Evolutionary conservation across 2,797 vertebrate genomes (phyloP).

Genomic region (Anguilla obscura): DNA sequence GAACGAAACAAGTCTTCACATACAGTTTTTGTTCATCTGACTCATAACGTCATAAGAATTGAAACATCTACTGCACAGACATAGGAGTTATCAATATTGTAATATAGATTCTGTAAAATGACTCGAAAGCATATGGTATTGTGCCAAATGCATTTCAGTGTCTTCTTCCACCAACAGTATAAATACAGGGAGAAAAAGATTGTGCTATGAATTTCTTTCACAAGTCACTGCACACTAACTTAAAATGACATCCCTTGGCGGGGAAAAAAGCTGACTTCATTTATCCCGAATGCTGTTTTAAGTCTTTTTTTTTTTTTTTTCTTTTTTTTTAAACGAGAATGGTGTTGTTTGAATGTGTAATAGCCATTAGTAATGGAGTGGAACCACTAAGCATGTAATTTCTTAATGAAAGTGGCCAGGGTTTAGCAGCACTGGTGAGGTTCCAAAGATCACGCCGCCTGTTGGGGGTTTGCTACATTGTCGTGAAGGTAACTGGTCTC

Average conservation of each 20-base stretch:
- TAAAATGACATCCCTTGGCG: not conserved
- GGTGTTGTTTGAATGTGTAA: not conserved
- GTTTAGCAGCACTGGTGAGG: constrained; percentile 87
- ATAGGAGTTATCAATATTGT: not conserved
- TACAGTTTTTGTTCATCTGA: not conserved
- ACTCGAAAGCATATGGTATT: not conserved
- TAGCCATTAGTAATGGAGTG: not conserved
- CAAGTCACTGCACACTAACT: not conserved
- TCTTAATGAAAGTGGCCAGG: constrained; percentile 77
- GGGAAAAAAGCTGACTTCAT: not conserved
- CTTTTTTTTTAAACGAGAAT: not conserved
- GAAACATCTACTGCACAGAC: not conserved
- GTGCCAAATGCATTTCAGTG: not conserved
- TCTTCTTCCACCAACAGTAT: not conserved
- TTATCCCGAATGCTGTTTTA: not conserved
- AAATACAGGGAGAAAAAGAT: not conserved
- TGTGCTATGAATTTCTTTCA: not conserved
- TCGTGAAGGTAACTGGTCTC: constrained; percentile 85
- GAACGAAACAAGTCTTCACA: not conserved
- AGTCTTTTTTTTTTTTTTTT: not conserved
- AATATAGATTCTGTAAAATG: not conserved
- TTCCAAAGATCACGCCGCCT: constrained; percentile 90
- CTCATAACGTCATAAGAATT: not conserved
- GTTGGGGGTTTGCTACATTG: constrained; percentile 94
- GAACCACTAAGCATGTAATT: constrained; percentile 48